These are phyloP conservation scores for Thalassarche chlororhynchos DNA, from an alignment of 2,113 vertebrate genomes.

Conservation along the genomic window DNA sequence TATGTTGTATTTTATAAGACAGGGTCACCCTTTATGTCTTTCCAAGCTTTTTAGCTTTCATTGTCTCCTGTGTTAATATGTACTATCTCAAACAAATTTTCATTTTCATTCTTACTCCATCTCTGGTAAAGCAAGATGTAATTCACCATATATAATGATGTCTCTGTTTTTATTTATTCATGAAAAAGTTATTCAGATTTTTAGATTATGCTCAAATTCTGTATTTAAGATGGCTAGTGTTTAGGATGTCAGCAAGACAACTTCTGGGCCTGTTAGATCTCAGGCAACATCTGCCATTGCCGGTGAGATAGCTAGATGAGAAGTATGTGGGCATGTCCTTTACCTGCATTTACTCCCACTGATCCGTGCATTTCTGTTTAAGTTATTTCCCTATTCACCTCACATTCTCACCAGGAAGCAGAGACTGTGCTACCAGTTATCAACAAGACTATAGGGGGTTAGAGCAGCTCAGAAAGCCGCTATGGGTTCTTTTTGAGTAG, in stretches of 20 bases:
- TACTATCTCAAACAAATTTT: neutral
- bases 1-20: neutral
- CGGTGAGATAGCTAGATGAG: neutral
- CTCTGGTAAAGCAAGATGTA: neutral
- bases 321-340: neutral
- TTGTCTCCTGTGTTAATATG: too few relatives aligned
- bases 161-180: neutral
- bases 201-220: neutral
- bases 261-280: neutral
- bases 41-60: neutral
- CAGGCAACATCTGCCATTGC: accelerated
- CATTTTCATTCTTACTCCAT: neutral
- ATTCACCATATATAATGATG: neutral
- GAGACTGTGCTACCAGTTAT: neutral
- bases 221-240: neutral
- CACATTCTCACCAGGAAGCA: neutral
- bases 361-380: neutral
- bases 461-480: neutral
- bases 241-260: neutral
- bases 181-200: neutral
- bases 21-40: neutral
- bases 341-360: neutral
- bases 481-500: neutral
- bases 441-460: neutral
- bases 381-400: neutral